phyloP scores from a whole-genome alignment of 1,140 invertebrate genomes.

The Lordiphosa stackelbergi region DNA sequence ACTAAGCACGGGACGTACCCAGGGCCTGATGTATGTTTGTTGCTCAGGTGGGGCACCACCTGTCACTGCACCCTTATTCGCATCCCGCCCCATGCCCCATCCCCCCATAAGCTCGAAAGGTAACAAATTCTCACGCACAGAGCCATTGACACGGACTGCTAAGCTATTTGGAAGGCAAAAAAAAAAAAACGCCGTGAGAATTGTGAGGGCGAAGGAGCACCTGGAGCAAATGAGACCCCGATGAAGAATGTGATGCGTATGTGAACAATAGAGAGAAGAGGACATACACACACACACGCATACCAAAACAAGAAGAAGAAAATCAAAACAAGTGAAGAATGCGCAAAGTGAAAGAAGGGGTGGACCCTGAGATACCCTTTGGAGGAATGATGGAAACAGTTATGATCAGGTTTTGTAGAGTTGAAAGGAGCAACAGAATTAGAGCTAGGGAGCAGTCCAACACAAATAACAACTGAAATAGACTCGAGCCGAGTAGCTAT shows the following conservation, averaged over 20 bases:
- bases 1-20: constrained; percentile 38
- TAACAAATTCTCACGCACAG: constrained; percentile 67
- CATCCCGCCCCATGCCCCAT: too few species aligned
- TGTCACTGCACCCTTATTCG: too few species aligned
- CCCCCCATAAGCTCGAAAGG: constrained; percentile 44
- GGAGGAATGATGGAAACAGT: too few species aligned
- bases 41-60: constrained; percentile 35
- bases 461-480: too few species aligned
- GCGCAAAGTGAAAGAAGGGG: too few species aligned
- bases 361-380: too few species aligned
- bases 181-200: constrained; percentile 27
- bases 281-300: constrained; percentile 3
- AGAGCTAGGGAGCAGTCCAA: too few species aligned
- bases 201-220: constrained; percentile 12
- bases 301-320: not conserved
- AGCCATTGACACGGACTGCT: constrained; percentile 67
- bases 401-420: too few species aligned
- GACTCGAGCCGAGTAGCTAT: rapidly evolving
- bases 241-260: constrained; percentile 9
- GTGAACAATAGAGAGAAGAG: constrained; percentile 2
- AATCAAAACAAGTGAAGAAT: constrained; percentile 3
- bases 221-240: constrained; percentile 17
- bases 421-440: too few species aligned
- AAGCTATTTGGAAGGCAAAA: constrained; percentile 33
- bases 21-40: constrained; percentile 56